phyloP scores from a whole-genome alignment of 35 echinoderm and acorn worm genomes.

The Amphiura filiformis region DNA sequence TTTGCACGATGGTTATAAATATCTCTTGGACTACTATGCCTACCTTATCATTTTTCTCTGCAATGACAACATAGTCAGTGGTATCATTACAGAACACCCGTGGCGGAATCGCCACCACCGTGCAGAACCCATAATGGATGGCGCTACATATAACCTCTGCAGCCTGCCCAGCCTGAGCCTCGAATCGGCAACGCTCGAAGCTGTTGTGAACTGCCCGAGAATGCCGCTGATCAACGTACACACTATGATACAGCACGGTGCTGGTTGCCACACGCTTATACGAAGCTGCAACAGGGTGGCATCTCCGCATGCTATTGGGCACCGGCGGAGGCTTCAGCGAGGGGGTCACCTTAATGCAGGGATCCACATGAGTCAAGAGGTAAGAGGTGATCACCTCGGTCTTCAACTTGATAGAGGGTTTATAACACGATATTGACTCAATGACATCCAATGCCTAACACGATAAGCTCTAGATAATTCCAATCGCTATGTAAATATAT shows the following conservation, averaged over 20 bases:
- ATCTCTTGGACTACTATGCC: too few relatives aligned
- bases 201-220: slow-evolving; percentile 76
- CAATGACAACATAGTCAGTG: slow-evolving; percentile 14
- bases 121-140: slow-evolving; percentile 66
- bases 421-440: too few relatives aligned
- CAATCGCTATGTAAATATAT: too few relatives aligned
- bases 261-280: slow-evolving; percentile 71
- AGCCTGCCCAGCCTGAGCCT: background rate
- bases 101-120: slow-evolving; percentile 51
- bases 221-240: slow-evolving; percentile 81
- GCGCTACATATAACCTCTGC: slow-evolving; percentile 29
- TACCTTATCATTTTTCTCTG: slow-evolving; percentile 29
- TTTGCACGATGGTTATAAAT: too few relatives aligned
- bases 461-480: too few relatives aligned
- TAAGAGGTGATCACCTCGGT: background rate
- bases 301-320: slow-evolving; percentile 16
- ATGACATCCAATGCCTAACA: too few relatives aligned
- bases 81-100: slow-evolving; percentile 18
- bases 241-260: slow-evolving; percentile 37
- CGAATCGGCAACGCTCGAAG: slow-evolving; percentile 33
- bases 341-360: background rate
- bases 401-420: background rate
- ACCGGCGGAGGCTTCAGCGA: background rate
- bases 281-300: slow-evolving; percentile 48
- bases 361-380: background rate